Base-by-base conservation (phyloP, 2,113 vertebrate genomes). In the Rattus rattus region DNA sequence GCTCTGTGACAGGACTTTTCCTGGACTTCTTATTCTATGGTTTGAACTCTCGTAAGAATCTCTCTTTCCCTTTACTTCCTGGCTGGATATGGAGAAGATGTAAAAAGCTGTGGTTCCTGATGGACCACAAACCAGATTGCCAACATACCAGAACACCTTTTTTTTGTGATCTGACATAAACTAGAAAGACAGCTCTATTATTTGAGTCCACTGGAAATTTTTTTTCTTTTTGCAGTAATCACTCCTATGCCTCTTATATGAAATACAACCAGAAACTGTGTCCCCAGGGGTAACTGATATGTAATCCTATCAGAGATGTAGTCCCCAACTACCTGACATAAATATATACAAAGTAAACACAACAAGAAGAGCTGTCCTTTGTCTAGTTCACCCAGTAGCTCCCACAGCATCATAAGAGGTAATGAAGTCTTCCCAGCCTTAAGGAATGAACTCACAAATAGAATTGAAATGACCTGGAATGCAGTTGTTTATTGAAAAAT, bases 381-480 rank as follows among this genome's bases (percentile, higher is more conserved):
- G 28, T 69, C 47, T 75, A 33, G 73, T 83, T 67, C 79, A 61
- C 69, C 90, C 67, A 59, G 4, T 79, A 76, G 77, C 39, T 73
- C 84, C 49, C 26, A 79, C 17, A 73, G 54, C 47, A 70, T 56
- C 47, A 13, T n/a, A 92, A 88, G 52, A 92, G 49, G 67, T 87
- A 87, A 94, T 72, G 39, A 95, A 96, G 14, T 10, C 12, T 94
- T 92, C 24, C 49, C 61, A 97, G 54, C 83, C 67, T 17, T 52
- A 73, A 92, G 54, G 24, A 59, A 77, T 54, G 22, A 93, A 28
- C 75, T 90, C 70, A 75, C 92, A 91, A 94, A 93, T 26, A 70
- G 19, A 81, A 76, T 69, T 28, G 28, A 92, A 89, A 76, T 91
- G 43, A 88, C 30, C n/a, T 95, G 61, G 33, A 88, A 94, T 54